Conservation (phyloP, 1,140 invertebrate genomes). For the Platyscapa corneri region DNA sequence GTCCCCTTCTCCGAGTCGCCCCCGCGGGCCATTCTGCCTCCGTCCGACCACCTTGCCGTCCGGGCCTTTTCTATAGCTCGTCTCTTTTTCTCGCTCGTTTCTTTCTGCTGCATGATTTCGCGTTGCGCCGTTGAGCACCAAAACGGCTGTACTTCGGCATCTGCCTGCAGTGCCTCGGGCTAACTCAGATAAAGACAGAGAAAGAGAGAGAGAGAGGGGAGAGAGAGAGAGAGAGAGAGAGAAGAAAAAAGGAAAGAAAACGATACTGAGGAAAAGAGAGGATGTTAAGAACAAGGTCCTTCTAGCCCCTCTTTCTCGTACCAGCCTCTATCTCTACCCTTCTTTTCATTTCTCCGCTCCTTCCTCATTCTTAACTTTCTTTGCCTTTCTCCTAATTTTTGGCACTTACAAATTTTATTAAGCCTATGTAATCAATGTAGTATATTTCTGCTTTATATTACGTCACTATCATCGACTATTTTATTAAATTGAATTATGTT, state of each 20-base stretch:
- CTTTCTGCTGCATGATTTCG: slow-evolving; percentile 62
- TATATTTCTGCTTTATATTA: not conserved
- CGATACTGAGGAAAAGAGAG: not conserved
- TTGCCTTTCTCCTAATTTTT: not conserved
- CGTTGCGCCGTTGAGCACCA: slow-evolving; percentile 59
- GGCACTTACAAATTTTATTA: not conserved
- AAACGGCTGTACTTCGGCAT: slow-evolving; percentile 67
- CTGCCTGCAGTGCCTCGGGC: slow-evolving; percentile 68
- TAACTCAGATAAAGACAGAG: slow-evolving; percentile 10
- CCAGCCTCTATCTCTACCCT: not conserved
- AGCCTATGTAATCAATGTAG: not conserved
- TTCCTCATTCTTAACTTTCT: not conserved
- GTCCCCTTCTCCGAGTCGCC: not conserved
- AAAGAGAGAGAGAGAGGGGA: not conserved
- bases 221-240: slow-evolving; percentile 6
- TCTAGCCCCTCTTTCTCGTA: slow-evolving; percentile 1
- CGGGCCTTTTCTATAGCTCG: slow-evolving; percentile 22
- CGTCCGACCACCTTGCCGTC: slow-evolving; percentile 41
- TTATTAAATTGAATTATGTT: too few species aligned
- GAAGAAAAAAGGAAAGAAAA: not conserved
- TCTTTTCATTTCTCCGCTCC: not conserved
- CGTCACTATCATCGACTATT: too few species aligned
- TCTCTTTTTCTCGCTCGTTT: slow-evolving; percentile 44
- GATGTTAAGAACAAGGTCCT: slow-evolving; percentile 6
- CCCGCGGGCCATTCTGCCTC: slow-evolving; percentile 44